These are phyloP conservation scores for Rhynchomys soricoides DNA, from an alignment of 2,113 vertebrate species.

Conservation along the genomic window DNA sequence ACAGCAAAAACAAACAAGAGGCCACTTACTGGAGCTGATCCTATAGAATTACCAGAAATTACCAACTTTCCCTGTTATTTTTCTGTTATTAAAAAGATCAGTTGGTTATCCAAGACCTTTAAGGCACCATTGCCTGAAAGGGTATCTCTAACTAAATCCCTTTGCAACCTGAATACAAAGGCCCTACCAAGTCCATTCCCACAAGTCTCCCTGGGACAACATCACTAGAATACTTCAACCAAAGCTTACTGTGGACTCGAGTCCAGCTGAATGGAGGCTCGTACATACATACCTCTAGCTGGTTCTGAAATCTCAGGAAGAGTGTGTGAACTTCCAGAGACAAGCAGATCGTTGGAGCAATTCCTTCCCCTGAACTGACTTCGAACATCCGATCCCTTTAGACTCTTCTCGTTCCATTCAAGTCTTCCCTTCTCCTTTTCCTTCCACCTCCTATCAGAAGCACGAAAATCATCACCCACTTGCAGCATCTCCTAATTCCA, in stretches of 20 bases:
- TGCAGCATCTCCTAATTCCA: slow-evolving; percentile 41
- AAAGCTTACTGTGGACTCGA: not conserved
- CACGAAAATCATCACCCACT: slow-evolving; percentile 17
- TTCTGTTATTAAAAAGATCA: slow-evolving; percentile 8
- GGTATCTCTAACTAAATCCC: not conserved
- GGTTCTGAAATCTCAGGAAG: slow-evolving; percentile 33
- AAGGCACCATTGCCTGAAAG: not conserved
- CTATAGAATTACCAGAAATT: slow-evolving; percentile 6
- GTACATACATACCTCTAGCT: not conserved
- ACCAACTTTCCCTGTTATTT: not conserved
- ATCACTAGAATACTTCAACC: not conserved
- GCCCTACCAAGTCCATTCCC: not conserved
- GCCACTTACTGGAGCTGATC: not conserved
- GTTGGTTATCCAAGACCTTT: not conserved
- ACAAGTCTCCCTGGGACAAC: not conserved
- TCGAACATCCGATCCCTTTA: not conserved
- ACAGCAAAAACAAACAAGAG: slow-evolving; percentile 27
- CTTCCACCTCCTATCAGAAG: not conserved
- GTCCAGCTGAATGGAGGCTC: not conserved
- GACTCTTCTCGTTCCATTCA: not conserved
- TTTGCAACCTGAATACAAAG: not conserved
- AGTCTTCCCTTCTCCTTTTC: not conserved
- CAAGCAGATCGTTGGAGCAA: not conserved
- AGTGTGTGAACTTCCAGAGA: not conserved
- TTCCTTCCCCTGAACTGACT: not conserved